phyloP scores from a whole-genome alignment of 1,140 invertebrate species.

The Teleopsis dalmanni region DNA sequence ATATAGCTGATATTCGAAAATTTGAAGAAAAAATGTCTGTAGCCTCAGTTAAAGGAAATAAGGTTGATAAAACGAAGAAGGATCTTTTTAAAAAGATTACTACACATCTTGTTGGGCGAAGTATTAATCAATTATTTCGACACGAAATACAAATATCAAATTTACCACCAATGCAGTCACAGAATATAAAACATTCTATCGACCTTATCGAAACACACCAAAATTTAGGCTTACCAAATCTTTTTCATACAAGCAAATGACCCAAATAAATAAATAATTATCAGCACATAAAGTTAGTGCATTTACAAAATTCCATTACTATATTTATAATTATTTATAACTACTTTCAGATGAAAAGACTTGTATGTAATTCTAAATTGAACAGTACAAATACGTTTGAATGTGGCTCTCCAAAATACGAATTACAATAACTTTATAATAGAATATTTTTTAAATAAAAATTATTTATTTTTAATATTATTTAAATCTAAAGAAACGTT shows the following conservation, averaged over 20 bases:
- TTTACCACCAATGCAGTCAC: conserved; percentile 59
- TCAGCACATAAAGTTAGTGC: too few species aligned
- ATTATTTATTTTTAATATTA: too few species aligned
- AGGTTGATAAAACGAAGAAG: conserved; percentile 81
- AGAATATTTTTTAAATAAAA: too few species aligned
- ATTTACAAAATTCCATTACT: too few species aligned
- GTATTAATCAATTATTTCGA: conserved; percentile 75
- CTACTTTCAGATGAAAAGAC: too few species aligned
- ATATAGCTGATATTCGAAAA: conserved; percentile 65
- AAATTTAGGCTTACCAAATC: conserved; percentile 26
- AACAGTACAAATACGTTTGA: too few species aligned
- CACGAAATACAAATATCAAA: conserved; percentile 78
- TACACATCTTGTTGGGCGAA: conserved; percentile 68
- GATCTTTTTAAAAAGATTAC: conserved; percentile 86
- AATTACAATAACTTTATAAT: too few species aligned
- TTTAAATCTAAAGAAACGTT: too few species aligned
- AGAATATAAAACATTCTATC: conserved; percentile 11
- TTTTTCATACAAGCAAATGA: conserved; percentile 18
- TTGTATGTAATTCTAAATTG: too few species aligned
- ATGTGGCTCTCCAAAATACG: too few species aligned
- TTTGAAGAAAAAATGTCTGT: conserved; percentile 76
- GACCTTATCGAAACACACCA: conserved; percentile 38
- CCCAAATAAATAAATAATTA: too few species aligned
- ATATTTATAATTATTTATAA: too few species aligned
- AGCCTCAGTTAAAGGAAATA: conserved; percentile 60